phyloP scores from a whole-genome alignment of 35 echinoderm and acorn worm genomes.

The Amphiura filiformis region DNA sequence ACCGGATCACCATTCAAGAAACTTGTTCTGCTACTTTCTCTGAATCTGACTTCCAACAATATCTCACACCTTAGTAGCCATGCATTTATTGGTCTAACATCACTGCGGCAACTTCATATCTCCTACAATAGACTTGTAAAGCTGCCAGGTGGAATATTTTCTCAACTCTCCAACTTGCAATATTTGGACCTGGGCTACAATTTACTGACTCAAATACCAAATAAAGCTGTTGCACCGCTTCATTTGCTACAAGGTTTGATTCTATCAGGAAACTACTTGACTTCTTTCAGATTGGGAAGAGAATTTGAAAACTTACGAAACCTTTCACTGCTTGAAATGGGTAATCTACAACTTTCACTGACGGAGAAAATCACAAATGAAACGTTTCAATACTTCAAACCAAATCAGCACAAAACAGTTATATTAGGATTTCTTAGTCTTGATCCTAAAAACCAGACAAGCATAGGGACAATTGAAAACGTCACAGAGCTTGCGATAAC shows the following conservation, averaged over 20 bases:
- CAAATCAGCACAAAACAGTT: too few relatives aligned
- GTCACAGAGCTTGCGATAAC: background rate
- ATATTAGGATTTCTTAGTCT: too few relatives aligned
- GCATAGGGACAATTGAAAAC: background rate
- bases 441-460: too few relatives aligned
- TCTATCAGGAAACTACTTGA: background rate
- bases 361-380: background rate
- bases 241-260: background rate
- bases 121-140: background rate
- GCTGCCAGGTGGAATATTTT: background rate
- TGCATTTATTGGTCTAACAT: background rate
- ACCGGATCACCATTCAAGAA: background rate
- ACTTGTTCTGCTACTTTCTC: background rate
- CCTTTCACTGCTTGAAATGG: background rate
- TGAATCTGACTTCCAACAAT: background rate
- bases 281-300: background rate
- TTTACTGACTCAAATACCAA: background rate
- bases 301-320: background rate
- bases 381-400: background rate
- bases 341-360: background rate
- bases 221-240: background rate
- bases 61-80: background rate
- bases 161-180: background rate
- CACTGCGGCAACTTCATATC: background rate
- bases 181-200: background rate